Evolutionary conservation across 2,113 vertebrate species (phyloP).

Genomic region (Anseranas semipalmata): DNA sequence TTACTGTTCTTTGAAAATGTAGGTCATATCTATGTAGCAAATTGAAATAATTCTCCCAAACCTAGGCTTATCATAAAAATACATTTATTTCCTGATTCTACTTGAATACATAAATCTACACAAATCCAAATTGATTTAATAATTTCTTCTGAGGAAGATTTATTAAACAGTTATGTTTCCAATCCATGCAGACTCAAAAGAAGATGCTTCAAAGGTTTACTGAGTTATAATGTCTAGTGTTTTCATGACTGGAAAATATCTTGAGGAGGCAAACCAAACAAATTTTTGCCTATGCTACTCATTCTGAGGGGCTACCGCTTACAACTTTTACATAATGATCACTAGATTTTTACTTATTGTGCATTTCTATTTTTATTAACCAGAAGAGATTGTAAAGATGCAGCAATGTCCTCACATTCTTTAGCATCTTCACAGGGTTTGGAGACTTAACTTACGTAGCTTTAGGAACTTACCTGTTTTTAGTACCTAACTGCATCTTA

Average conservation of each 20-base stretch:
- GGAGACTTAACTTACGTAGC: neutral
- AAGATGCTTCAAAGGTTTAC: neutral
- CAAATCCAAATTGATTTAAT: constrained; percentile 18
- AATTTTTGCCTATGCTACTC: neutral
- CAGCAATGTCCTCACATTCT: neutral
- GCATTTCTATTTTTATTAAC: neutral
- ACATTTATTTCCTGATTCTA: constrained; percentile 12
- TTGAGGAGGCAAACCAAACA: neutral
- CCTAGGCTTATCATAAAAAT: constrained; percentile 30
- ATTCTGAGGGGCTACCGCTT: neutral
- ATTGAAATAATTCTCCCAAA: constrained; percentile 42
- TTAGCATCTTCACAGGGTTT: neutral
- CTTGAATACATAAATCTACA: constrained; percentile 8
- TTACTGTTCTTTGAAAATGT: neutral
- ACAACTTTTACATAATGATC: neutral
- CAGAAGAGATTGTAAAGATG: neutral
- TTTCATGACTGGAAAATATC: neutral
- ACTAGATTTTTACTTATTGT: neutral
- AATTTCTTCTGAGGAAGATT: constrained; percentile 16
- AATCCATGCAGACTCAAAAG: neutral
- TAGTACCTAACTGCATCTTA: neutral
- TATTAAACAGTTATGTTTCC: neutral
- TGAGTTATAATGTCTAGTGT: neutral
- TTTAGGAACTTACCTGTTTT: neutral
- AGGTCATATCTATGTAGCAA: constrained; percentile 32